Conservation (phyloP, 2,797 vertebrate species). For the Myioborus miniatus region DNA sequence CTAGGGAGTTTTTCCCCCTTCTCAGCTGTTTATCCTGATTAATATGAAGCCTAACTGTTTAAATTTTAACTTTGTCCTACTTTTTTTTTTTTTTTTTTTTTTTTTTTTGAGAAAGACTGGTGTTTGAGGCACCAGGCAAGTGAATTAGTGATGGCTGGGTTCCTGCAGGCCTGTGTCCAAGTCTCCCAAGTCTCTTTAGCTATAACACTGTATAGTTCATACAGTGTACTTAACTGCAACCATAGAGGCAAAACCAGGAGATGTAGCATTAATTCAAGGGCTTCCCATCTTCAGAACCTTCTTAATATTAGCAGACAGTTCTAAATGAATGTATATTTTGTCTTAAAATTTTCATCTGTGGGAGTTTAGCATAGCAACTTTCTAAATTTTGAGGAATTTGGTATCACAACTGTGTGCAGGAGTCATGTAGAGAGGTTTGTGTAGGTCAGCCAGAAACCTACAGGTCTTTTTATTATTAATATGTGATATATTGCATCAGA, state of each 20-base stretch:
- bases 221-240: not conserved
- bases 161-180: not conserved
- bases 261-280: not conserved
- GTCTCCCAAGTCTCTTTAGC: not conserved
- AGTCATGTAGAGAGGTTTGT: not conserved
- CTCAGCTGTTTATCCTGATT: not conserved
- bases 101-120: not conserved
- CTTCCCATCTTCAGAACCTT: not conserved
- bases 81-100: not conserved
- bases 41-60: not conserved
- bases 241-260: not conserved
- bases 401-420: not conserved
- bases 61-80: not conserved
- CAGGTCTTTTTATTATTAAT: not conserved
- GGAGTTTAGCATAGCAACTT: not conserved
- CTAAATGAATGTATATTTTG: not conserved
- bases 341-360: not conserved
- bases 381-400: not conserved
- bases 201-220: accelerated
- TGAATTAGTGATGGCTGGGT: not conserved
- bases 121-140: not conserved
- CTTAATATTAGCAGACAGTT: not conserved
- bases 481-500: not conserved
- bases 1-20: not conserved
- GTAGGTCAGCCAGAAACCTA: not conserved